phyloP scores from a whole-genome alignment of 2,113 vertebrate genomes.

The Gallinago media region DNA sequence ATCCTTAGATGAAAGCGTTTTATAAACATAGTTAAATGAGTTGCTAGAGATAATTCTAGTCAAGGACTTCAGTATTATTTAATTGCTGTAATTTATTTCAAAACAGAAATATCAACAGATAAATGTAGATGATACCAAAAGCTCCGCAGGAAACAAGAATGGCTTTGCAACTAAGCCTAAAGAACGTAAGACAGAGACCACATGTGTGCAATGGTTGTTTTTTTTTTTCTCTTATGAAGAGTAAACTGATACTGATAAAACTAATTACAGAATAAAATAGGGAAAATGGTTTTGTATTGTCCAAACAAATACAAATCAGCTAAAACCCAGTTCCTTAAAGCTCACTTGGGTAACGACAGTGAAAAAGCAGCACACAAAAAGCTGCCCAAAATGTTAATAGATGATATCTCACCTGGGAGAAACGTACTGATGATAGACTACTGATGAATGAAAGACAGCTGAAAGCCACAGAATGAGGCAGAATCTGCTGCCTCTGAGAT shows the following conservation, averaged over 20 bases:
- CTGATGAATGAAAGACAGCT: background rate
- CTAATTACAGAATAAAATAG: background rate
- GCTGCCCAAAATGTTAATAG: constrained; percentile 43
- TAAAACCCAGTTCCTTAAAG: constrained; percentile 7
- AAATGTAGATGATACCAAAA: background rate
- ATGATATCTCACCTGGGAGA: constrained; percentile 33
- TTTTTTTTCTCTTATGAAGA: background rate
- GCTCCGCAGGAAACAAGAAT: background rate
- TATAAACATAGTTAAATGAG: constrained; percentile 14
- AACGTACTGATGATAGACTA: background rate
- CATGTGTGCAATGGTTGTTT: background rate
- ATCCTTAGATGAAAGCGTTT: background rate
- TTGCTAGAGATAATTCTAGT: constrained; percentile 15
- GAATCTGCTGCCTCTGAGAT: background rate
- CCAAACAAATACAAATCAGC: background rate
- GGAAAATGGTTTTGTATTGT: background rate
- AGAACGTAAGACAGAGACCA: background rate
- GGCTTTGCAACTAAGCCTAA: background rate
- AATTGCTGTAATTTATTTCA: background rate
- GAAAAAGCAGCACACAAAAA: background rate
- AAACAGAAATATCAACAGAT: constrained; percentile 3
- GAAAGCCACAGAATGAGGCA: background rate
- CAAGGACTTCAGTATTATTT: background rate
- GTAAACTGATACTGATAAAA: constrained; percentile 14
- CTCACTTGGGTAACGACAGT: background rate